These are phyloP conservation scores for Galerucella calmariensis DNA, from an alignment of 2,888 invertebrate genomes.

Conservation along the genomic window DNA sequence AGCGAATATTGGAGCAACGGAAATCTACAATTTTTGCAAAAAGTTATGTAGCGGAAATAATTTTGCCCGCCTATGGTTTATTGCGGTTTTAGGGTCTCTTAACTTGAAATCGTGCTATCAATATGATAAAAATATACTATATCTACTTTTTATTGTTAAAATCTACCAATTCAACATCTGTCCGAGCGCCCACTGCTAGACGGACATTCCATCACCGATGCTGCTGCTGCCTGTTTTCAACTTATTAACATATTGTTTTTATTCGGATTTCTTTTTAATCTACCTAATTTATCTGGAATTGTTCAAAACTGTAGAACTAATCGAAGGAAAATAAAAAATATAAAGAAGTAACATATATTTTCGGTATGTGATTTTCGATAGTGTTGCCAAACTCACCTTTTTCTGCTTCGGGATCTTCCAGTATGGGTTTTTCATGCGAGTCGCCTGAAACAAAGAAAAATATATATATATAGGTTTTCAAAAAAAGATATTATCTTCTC, in stretches of 20 bases:
- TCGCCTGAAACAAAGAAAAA: conserved; percentile 59
- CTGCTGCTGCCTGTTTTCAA: conserved; percentile 46
- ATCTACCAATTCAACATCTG: not conserved
- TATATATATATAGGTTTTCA: too few species aligned
- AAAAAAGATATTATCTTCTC: too few species aligned
- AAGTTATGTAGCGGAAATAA: too few species aligned
- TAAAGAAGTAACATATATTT: conserved; percentile 31
- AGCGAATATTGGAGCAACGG: too few species aligned
- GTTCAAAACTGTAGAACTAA: conserved; percentile 52
- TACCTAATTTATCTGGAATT: conserved; percentile 54
- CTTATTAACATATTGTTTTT: conserved; percentile 60
- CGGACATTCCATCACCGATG: conserved; percentile 56
- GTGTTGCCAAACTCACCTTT: conserved; percentile 57
- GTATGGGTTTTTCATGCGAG: conserved; percentile 59
- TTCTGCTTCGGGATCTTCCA: conserved; percentile 59
- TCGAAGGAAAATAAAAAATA: conserved; percentile 40
- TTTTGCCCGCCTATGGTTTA: too few species aligned
- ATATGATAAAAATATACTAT: too few species aligned
- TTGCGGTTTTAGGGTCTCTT: not conserved
- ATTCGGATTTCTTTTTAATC: conserved; percentile 54
- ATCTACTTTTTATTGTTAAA: not conserved
- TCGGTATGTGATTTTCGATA: conserved; percentile 14
- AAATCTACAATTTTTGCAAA: too few species aligned
- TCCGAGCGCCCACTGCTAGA: conserved; percentile 31
- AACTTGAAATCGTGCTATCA: too few species aligned